These are phyloP conservation scores for Nesogale talazaci DNA, from an alignment of 2,113 vertebrate species.

Conservation along the genomic window DNA sequence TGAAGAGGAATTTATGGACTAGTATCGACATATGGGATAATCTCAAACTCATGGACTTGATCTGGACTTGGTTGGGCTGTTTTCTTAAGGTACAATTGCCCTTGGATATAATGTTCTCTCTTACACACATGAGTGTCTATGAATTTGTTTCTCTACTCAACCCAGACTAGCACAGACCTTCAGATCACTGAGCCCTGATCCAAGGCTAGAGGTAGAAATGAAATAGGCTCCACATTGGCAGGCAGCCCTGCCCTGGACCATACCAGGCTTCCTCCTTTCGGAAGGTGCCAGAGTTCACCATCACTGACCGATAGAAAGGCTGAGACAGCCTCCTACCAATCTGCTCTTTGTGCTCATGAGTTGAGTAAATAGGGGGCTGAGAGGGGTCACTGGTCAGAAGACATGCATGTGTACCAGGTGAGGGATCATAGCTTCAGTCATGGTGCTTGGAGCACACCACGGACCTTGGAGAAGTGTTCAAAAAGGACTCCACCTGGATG, in stretches of 20 bases:
- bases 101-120: too few relatives aligned
- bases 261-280: neutral
- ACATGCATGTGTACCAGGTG: neutral
- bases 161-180: too few relatives aligned
- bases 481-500: neutral
- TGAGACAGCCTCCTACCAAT: neutral
- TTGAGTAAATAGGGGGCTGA: slow-evolving; percentile 3
- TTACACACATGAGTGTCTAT: too few relatives aligned
- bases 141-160: too few relatives aligned
- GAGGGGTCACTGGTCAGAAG: neutral
- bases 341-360: neutral
- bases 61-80: too few relatives aligned
- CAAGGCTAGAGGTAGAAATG: neutral
- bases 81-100: too few relatives aligned
- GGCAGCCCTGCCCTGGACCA: neutral
- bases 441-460: rapidly evolving
- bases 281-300: neutral
- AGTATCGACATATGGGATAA: too few relatives aligned
- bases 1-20: too few relatives aligned
- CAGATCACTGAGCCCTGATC: neutral
- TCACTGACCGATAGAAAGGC: neutral
- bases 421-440: neutral
- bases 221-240: neutral
- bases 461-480: neutral
- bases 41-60: too few relatives aligned